Base-by-base conservation (phyloP, 1,140 invertebrate genomes). In the Parapsyche elsis region DNA sequence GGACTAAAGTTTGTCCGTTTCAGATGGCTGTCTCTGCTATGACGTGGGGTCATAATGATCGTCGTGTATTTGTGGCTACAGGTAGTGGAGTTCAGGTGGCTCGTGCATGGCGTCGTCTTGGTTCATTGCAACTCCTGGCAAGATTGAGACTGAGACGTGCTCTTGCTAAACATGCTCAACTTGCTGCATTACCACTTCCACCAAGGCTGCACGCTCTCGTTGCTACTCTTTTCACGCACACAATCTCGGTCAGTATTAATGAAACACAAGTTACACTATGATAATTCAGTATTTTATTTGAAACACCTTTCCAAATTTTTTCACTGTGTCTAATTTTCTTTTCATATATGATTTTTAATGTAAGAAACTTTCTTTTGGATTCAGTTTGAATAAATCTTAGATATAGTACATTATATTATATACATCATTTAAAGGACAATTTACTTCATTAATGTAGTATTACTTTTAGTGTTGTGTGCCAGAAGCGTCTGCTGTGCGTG, bases 21-120 rank as follows among this genome's bases (percentile, higher is more conserved):
- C 84, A 96, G 94, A 92, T 94, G 83, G 93, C 94, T 5, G 94
- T 99, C 46, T 96, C 96, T 45, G 96, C 97, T 5, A 89, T 99
- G 83, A 99, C 97, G 0, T 99, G 97, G 97, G 98, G 97, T 38
- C 98, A 99, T 89, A 98, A 98, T 87, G 98, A 99, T 85, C 94
- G 96, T 82, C 90, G 97, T 1, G 87, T 99, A 38, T 99, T 99
- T 86, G 91, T 99, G 30, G 97, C 97, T 12, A 97, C 97, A 12
- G 98, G 97, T 12, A 91, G 93, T 7, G 92, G 94, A 84, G 93
- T 95, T 83, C 97, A 98, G 86, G 96, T 98, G 67, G 97, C 97
- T 26, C 96, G 97, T 92, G 94, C 99, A 10, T 95, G 94, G 78
- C 93, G 95, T 71, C 92, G 95, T 45, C 95, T 99, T 44, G 95